These are phyloP conservation scores for Penaeus japonicus DNA, from an alignment of 1,140 invertebrate genomes.

Conservation along the genomic window DNA sequence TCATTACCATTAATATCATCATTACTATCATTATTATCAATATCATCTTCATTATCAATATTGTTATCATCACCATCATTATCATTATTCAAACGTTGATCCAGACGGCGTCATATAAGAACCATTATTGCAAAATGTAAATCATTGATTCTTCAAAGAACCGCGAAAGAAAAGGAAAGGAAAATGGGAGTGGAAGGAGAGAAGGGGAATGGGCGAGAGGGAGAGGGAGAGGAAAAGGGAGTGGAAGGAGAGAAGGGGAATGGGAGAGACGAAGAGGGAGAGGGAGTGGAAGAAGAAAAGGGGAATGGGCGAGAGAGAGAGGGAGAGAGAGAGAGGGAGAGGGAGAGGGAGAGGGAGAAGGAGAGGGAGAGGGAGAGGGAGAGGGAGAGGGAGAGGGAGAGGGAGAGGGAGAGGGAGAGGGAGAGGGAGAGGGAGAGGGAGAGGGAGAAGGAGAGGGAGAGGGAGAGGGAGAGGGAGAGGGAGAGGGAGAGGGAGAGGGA, in stretches of 20 bases:
- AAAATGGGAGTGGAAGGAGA: background rate
- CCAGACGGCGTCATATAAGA: no score
- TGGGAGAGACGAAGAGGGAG: background rate
- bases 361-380: background rate
- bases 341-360: background rate
- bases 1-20: no score
- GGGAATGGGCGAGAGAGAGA: background rate
- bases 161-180: background rate
- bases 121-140: no score
- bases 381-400: background rate
- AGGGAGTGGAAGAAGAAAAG: no score
- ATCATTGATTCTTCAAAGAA: no score
- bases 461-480: background rate
- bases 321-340: background rate
- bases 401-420: background rate
- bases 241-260: background rate
- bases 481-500: no score
- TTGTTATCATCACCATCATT: no score
- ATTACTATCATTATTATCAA: no score
- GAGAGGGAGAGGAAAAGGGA: background rate
- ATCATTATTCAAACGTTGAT: no score
- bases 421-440: background rate
- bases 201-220: no score
- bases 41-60: no score
- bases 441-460: background rate